Evolutionary conservation across 1,140 invertebrate genomes (phyloP).

Genomic region (Charaxes varanes): DNA sequence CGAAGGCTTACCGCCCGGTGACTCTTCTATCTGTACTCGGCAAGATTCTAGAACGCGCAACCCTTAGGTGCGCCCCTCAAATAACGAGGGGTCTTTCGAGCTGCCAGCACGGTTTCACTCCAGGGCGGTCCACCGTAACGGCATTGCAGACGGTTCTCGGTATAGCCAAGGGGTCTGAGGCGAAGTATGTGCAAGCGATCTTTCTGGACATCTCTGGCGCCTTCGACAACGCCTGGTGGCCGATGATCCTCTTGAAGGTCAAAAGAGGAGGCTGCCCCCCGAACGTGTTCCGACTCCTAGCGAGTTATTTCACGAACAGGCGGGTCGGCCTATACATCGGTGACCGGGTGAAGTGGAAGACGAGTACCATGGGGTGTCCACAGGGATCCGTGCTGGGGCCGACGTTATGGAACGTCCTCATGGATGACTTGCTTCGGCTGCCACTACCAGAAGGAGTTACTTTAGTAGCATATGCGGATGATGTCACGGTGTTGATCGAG

Average conservation of each 20-base stretch:
- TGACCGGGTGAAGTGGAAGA: slow-evolving; percentile 10
- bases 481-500: slow-evolving; percentile 36
- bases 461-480: slow-evolving; percentile 47
- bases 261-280: slow-evolving; percentile 21
- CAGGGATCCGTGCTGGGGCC: slow-evolving; percentile 66
- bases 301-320: slow-evolving; percentile 39
- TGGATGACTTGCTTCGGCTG: slow-evolving; percentile 44
- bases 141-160: slow-evolving; percentile 29
- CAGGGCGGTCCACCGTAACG: slow-evolving; percentile 47
- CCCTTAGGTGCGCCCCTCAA: slow-evolving; percentile 24
- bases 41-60: slow-evolving; percentile 50
- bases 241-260: slow-evolving; percentile 29
- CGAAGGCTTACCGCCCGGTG: slow-evolving; percentile 45
- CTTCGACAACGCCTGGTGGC: slow-evolving; percentile 53
- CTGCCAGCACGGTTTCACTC: slow-evolving; percentile 41
- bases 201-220: slow-evolving; percentile 65
- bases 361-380: slow-evolving; percentile 50
- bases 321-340: slow-evolving; percentile 22
- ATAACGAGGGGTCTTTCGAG: slow-evolving; percentile 17
- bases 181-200: slow-evolving; percentile 35
- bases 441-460: slow-evolving; percentile 19
- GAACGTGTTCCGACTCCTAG: slow-evolving; percentile 33
- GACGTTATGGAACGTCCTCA: slow-evolving; percentile 53
- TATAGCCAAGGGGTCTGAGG: not conserved
- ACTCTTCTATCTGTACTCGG: slow-evolving; percentile 51